Evolutionary conservation across 2,888 invertebrate genomes (phyloP).

Genomic region (Scaptomyza tumidula): DNA sequence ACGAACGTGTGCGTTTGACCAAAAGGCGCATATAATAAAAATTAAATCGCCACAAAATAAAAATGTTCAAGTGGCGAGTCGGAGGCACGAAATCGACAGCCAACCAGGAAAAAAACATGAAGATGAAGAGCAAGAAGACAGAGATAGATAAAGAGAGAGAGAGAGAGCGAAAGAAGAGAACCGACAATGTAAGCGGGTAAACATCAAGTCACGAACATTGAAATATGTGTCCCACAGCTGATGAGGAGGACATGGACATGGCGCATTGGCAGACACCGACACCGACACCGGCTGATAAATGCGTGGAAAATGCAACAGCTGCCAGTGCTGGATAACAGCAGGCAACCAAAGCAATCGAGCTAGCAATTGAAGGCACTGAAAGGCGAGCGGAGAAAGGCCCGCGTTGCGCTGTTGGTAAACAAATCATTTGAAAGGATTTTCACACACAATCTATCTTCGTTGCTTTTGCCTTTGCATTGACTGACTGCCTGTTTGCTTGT

Average conservation of each 20-base stretch:
- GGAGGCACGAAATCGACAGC: conserved; percentile 47
- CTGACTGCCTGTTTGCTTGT: conserved; percentile 43
- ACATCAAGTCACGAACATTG: conserved; percentile 79
- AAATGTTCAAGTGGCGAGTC: conserved; percentile 62
- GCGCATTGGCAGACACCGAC: conserved; percentile 59
- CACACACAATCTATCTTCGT: conserved; percentile 80
- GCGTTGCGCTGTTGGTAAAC: conserved; percentile 72
- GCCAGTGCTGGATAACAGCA: conserved; percentile 74
- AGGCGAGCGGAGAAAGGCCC: conserved; percentile 43
- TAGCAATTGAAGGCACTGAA: conserved; percentile 21
- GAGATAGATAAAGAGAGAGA: conserved; percentile 21
- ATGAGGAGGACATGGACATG: conserved; percentile 68
- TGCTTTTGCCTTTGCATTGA: conserved; percentile 30
- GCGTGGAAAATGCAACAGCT: conserved; percentile 81
- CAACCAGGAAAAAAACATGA: conserved; percentile 37
- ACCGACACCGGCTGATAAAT: conserved; percentile 76
- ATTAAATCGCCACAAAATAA: conserved; percentile 77
- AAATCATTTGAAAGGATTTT: conserved; percentile 80
- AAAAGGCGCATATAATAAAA: conserved; percentile 75
- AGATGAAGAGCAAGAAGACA: conserved; percentile 8
- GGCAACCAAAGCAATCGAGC: conserved; percentile 24
- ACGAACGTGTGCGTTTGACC: conserved; percentile 74
- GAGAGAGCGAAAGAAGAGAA: conserved; percentile 35
- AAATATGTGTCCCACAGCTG: conserved; percentile 75
- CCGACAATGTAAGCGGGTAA: conserved; percentile 49